These are phyloP conservation scores for Silurus aristotelis DNA, from an alignment of 2,797 vertebrate genomes.

Conservation along the genomic window DNA sequence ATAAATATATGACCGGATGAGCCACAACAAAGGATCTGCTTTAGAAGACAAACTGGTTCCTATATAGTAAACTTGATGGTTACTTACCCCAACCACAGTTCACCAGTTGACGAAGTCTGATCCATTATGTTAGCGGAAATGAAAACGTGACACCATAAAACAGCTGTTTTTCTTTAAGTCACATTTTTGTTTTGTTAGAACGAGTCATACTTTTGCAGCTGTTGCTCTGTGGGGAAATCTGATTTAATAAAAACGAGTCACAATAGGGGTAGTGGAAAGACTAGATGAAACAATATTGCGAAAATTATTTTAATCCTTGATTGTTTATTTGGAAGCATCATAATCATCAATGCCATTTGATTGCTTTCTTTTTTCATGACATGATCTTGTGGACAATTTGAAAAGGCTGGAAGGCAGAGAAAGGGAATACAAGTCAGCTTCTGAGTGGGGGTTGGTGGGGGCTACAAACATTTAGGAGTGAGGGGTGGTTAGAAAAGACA, in stretches of 20 bases:
- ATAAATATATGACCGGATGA: neutral
- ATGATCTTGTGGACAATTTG: constrained; percentile 7
- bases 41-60: neutral
- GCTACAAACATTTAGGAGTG: constrained; percentile 37
- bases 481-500: constrained; percentile 40
- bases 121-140: neutral
- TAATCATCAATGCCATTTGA: neutral
- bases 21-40: neutral
- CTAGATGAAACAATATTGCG: neutral
- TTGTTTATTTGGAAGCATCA: neutral
- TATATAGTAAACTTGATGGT: neutral
- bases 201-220: constrained; percentile 21
- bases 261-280: neutral
- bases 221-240: constrained; percentile 4
- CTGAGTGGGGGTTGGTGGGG: constrained; percentile 35
- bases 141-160: constrained; percentile 49
- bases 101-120: neutral
- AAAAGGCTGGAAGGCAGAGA: constrained; percentile 17
- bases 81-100: neutral
- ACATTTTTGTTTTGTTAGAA: constrained; percentile 56
- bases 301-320: neutral
- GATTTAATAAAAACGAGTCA: neutral
- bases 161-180: constrained; percentile 59
- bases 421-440: constrained; percentile 29
- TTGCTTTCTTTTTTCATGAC: neutral